phyloP scores from a whole-genome alignment of 2,797 vertebrate genomes.

The Notolepis coatsorum region DNA sequence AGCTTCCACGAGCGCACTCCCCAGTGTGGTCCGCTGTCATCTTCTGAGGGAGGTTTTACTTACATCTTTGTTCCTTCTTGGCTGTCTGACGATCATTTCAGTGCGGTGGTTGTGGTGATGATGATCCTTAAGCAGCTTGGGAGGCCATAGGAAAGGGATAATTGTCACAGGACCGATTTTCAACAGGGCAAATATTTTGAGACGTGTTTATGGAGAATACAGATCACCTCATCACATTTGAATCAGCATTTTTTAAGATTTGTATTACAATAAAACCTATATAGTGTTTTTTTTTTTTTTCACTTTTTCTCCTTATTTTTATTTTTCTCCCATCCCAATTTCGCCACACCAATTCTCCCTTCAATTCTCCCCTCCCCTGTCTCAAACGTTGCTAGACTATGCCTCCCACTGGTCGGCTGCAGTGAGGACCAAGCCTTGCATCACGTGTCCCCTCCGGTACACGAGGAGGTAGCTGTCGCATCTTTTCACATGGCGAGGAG shows the following conservation, averaged over 20 bases:
- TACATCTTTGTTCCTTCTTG: slow-evolving; percentile 51
- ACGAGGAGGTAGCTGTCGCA: no score
- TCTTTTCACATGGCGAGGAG: no score
- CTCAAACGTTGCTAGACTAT: no score
- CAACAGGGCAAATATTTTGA: neutral
- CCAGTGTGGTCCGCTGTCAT: slow-evolving; percentile 67
- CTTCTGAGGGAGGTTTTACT: slow-evolving; percentile 62
- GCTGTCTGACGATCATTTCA: slow-evolving; percentile 55
- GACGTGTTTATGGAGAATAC: neutral
- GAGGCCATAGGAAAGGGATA: slow-evolving; percentile 26
- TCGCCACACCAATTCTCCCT: no score
- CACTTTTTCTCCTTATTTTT: no score
- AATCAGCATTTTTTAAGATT: neutral
- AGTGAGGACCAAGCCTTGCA: no score
- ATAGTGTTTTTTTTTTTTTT: neutral
- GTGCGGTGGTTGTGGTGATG: slow-evolving; percentile 35
- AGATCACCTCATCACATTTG: neutral
- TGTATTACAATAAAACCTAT: no score
- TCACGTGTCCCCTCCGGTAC: no score
- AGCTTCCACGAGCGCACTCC: slow-evolving; percentile 54
- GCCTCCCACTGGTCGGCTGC: no score
- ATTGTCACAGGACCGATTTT: slow-evolving; percentile 1
- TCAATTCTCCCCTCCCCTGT: no score
- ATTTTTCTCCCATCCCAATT: no score
- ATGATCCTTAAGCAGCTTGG: slow-evolving; percentile 47